phyloP scores from a whole-genome alignment of 2,888 invertebrate species.

The Drosophila silvestris region DNA sequence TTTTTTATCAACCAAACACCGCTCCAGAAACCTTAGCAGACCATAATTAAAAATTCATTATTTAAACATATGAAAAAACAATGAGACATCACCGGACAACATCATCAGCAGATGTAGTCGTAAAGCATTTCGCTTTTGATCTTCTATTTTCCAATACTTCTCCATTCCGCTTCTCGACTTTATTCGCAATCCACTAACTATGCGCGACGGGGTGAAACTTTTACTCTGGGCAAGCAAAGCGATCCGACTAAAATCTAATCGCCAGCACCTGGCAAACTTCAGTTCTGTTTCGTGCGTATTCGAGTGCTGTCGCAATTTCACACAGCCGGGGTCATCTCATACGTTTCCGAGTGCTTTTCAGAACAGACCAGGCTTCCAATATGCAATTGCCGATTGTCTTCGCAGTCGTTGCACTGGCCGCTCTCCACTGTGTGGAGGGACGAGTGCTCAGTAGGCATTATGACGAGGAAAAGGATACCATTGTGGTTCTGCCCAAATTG shows the following conservation, averaged over 20 bases:
- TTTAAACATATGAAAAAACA: constrained; percentile 53
- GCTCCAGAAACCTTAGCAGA: constrained; percentile 48
- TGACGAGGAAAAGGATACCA: constrained; percentile 77
- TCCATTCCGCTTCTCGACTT: constrained; percentile 49
- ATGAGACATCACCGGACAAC: constrained; percentile 37
- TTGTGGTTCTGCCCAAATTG: constrained; percentile 79
- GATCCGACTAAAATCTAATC: constrained; percentile 55
- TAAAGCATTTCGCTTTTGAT: constrained; percentile 31
- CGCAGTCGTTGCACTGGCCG: constrained; percentile 3
- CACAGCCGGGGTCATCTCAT: constrained; percentile 1
- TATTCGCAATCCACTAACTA: constrained; percentile 37
- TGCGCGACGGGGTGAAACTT: constrained; percentile 62
- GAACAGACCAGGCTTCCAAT: background rate
- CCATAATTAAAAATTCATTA: constrained; percentile 48
- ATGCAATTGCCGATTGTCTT: constrained; percentile 44
- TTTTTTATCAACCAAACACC: constrained; percentile 28
- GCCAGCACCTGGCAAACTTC: constrained; percentile 34
- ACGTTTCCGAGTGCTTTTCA: background rate
- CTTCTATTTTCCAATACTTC: constrained; percentile 45
- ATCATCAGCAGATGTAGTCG: constrained; percentile 22
- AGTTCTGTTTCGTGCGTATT: constrained; percentile 61
- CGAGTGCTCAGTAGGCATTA: constrained; percentile 49
- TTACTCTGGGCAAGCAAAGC: constrained; percentile 38
- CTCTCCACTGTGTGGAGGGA: constrained; percentile 18
- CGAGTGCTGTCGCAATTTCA: constrained; percentile 45